Evolutionary conservation across 2,888 invertebrate species (phyloP), one percentile per base, ranked within the genome.

Genomic region (Cataglyphis rosenhaueri): DNA sequence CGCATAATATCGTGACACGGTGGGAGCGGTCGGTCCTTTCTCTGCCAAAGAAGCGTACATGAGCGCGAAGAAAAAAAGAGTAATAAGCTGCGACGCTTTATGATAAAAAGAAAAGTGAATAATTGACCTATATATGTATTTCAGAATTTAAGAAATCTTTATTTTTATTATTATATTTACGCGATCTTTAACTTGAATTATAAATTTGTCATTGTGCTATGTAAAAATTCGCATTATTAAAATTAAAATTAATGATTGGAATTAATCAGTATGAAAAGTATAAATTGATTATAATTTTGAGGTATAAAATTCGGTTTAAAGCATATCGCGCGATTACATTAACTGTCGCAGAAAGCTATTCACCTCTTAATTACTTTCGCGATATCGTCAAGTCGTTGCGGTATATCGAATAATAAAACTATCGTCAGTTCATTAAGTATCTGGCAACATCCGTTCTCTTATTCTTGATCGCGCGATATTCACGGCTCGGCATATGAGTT

Each of bases 401-500:
- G 1, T 55, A 38, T 21, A 38, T 21, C 55, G 25, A 57, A 57
- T 3, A 32, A 6, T 21, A 41, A 75, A 68, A 41, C n/a, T 76
- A 66, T 55, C 55, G 44, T 35, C 68, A 68, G 55, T 48, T 15
- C n/a, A 38, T 68, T 68, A 29, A 76, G 76, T 9, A 55, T 15
- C 25, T 29, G 38, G 21, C 8, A 76, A 76, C 10, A 6, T 41
- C n/a, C 9, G 10, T 25, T 35, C 74, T 83, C 75, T 68, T 88
- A 84, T 88, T 88, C 82, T 79, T 55, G 81, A 86, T 87, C 82
- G 66, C 48, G 66, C 75, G 87, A 87, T 86, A 86, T 86, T 88
- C 82, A 86, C 73, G 79, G 64, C 71, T 35, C 62, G 32, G 9
- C 38, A 32, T 75, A 52, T 65, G 59, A 61, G 57, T 57, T 68